Conservation (phyloP, 2,113 vertebrate genomes). For the Chelonoidis abingdonii region DNA sequence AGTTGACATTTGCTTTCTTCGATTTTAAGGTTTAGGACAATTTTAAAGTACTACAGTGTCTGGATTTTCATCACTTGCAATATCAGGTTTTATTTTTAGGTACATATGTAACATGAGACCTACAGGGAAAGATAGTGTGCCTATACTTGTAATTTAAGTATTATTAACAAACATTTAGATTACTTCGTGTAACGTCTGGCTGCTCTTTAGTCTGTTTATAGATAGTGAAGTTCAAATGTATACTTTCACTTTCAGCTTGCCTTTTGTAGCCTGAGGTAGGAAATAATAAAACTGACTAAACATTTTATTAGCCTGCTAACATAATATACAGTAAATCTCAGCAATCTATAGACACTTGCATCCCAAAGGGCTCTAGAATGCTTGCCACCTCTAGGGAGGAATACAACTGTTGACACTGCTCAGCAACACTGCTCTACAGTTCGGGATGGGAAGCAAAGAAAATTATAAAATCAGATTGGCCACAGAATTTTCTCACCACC, state of each 20-base stretch:
- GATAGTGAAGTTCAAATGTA: background rate
- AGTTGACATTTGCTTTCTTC: background rate
- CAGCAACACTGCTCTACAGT: background rate
- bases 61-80: background rate
- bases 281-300: background rate
- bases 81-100: background rate
- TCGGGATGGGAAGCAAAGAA: background rate
- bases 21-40: background rate
- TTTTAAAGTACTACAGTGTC: accelerated
- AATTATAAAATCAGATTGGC: no score
- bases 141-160: background rate
- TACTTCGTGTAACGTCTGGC: background rate
- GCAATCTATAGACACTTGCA: background rate
- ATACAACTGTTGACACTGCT: background rate
- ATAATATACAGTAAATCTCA: background rate
- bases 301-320: background rate
- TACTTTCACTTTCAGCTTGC: background rate
- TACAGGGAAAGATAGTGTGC: background rate
- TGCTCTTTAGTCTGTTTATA: background rate
- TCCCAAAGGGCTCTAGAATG: background rate
- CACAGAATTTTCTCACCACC: background rate
- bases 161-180: background rate
- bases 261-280: background rate
- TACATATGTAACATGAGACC: background rate
- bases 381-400: background rate